Conservation (phyloP, 2,113 vertebrate species). For the Gavialis gangeticus region DNA sequence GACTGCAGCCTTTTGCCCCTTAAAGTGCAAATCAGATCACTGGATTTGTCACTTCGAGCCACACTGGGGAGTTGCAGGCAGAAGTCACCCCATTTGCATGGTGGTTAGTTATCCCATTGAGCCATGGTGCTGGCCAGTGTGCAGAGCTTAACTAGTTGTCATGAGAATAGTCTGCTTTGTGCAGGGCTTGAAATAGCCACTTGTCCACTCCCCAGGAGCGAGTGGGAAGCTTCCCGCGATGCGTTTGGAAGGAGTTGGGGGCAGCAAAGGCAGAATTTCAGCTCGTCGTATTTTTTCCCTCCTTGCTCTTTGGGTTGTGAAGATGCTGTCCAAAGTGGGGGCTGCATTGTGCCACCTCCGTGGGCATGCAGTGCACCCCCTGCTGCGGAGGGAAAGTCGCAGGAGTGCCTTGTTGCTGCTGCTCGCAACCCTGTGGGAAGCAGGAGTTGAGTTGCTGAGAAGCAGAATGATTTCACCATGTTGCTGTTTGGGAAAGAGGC, state of each 20-base stretch:
- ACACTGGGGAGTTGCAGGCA: not conserved
- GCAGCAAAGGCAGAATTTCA: not conserved
- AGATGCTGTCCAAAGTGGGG: not conserved
- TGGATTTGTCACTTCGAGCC: fast-evolving
- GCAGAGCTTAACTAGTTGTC: not conserved
- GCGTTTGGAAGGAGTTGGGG: fast-evolving
- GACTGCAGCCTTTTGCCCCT: fast-evolving
- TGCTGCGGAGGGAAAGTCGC: fast-evolving
- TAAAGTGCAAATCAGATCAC: fast-evolving
- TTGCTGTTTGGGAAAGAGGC: not conserved
- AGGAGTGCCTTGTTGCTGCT: not conserved
- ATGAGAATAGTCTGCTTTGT: not conserved
- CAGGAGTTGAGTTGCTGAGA: not conserved
- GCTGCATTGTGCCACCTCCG: fast-evolving
- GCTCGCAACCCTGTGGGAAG: fast-evolving
- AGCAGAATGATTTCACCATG: not conserved
- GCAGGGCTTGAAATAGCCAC: not conserved
- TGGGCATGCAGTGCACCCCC: not conserved
- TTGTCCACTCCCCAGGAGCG: fast-evolving
- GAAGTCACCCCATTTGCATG: fast-evolving
- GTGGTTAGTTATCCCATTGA: fast-evolving
- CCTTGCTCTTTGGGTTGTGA: fast-evolving
- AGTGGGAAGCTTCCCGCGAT: not conserved
- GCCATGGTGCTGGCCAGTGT: fast-evolving
- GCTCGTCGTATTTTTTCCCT: fast-evolving